phyloP scores from a whole-genome alignment of 2,113 vertebrate species.

The Elanoides forficatus region DNA sequence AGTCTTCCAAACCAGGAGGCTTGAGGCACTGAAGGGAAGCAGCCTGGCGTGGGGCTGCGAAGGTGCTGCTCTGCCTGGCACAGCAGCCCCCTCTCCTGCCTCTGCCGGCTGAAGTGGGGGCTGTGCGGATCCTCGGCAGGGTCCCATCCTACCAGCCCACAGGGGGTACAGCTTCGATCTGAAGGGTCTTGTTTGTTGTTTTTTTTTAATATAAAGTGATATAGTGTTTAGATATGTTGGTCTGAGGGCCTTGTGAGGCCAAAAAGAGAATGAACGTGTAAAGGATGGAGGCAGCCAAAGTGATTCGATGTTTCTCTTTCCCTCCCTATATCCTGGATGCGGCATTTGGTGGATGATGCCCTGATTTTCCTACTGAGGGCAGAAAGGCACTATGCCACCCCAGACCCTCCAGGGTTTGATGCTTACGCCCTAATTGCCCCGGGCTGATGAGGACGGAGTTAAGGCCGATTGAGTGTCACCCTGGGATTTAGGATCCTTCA shows the following conservation, averaged over 20 bases:
- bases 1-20: neutral
- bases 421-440: neutral
- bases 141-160: neutral
- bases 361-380: neutral
- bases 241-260: neutral
- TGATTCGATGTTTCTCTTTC: neutral
- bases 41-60: neutral
- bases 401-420: neutral
- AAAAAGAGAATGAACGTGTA: neutral
- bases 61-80: neutral
- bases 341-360: neutral
- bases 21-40: neutral
- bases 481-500: neutral
- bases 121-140: neutral
- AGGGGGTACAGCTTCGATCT: neutral
- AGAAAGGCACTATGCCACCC: neutral
- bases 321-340: neutral
- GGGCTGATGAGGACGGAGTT: neutral
- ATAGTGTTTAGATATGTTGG: neutral
- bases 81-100: neutral
- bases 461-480: neutral
- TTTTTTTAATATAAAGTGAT: neutral
- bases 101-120: neutral
- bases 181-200: neutral
- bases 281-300: neutral